Base-by-base conservation (phyloP, 2,888 invertebrate genomes). In the Hypselothyrea guttata region DNA sequence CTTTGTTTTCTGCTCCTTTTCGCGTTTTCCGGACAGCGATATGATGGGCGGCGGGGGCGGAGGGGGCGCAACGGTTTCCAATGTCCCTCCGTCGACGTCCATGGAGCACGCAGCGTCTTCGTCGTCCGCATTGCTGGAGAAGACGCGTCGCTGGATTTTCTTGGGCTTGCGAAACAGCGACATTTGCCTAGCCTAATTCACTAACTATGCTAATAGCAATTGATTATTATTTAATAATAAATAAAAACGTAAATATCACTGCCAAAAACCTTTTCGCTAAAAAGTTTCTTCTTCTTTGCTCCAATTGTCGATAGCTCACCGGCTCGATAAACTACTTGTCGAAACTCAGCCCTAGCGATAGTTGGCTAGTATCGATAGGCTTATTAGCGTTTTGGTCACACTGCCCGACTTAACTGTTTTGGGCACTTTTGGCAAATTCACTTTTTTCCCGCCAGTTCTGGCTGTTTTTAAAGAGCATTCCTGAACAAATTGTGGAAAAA, bases 141-240 rank as follows among this genome's bases (percentile, higher is more conserved):
- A 94, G 57, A 94, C 93, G 53, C 95, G 93, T 67, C 94, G 91
- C 86, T 95, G 95, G 75, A 97, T 95, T 87, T 96, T 94, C 87
- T 94, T 94, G 0, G 97, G 97, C 91, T 97, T 97, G 82, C 95
- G 94, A 90, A 97, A 97, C 71, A 96, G 89, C 56, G 96, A 95
- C 95, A 96, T 95, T 79, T 72, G 56, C 22, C 28, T n/a, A n/a
- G 18, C 31, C 41, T 42, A 45, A 16, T n/a, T 31, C 16, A 28
- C 13, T 31, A 33, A 28, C 28, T 55, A 18, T 13, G 7, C 27
- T 13, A 35, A 7, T 11, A 5, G 37, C 13, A 44, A 38, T 35
- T 12, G 16, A 12, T 13, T 31, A 11, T 34, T 44, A 34, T 37
- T 48, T 37, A 12, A 30, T 42, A 58, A 58, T 33, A 46, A 27